Percentiles rank a stretch among this genome's conserved stretches.
phyloP scores from a whole-genome alignment of 2,888 invertebrate species.

The Lithosia quadra region DNA sequence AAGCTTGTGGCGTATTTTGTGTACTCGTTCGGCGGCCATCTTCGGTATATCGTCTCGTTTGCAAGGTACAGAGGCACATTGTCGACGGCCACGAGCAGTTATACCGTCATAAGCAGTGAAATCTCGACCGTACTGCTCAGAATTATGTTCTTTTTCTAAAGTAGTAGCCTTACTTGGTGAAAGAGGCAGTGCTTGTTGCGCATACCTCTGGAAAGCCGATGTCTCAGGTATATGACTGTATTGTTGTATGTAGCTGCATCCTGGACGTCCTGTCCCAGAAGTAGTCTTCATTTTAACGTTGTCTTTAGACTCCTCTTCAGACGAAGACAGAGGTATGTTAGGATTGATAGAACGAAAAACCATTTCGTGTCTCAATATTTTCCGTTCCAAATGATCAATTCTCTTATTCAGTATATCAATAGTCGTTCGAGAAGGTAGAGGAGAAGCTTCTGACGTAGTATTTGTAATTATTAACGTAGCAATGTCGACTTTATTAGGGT shows the following conservation, averaged over 20 bases:
- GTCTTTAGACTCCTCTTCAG: conserved; percentile 70
- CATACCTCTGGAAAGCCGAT: conserved; percentile 79
- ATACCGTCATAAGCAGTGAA: conserved; percentile 82
- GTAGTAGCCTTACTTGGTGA: conserved; percentile 76
- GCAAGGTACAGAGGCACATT: conserved; percentile 79
- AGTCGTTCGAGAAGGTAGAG: conserved; percentile 50
- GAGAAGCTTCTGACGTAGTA: conserved; percentile 64
- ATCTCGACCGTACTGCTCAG: conserved; percentile 81
- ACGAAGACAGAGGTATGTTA: conserved; percentile 69
- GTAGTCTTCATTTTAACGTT: conserved; percentile 56
- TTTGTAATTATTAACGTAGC: conserved; percentile 68
- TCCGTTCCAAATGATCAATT: conserved; percentile 73
- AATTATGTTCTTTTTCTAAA: conserved; percentile 79
- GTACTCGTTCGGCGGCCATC: conserved; percentile 78
- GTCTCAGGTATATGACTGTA: conserved; percentile 81
- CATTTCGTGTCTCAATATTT: conserved; percentile 76
- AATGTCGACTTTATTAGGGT: conserved; percentile 64
- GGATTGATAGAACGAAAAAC: conserved; percentile 73
- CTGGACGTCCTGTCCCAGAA: conserved; percentile 63
- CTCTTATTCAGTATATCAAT: conserved; percentile 67
- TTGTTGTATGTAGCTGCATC: conserved; percentile 80
- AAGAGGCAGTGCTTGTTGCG: conserved; percentile 70
- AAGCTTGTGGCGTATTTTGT: conserved; percentile 80
- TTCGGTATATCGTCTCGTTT: conserved; percentile 75
- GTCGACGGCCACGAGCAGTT: conserved; percentile 77